Percentiles rank a stretch among this genome's conserved stretches.
These are phyloP conservation scores for Lasioglossum albipes DNA, from an alignment of 1,140 invertebrate genomes.

Conservation along the genomic window DNA sequence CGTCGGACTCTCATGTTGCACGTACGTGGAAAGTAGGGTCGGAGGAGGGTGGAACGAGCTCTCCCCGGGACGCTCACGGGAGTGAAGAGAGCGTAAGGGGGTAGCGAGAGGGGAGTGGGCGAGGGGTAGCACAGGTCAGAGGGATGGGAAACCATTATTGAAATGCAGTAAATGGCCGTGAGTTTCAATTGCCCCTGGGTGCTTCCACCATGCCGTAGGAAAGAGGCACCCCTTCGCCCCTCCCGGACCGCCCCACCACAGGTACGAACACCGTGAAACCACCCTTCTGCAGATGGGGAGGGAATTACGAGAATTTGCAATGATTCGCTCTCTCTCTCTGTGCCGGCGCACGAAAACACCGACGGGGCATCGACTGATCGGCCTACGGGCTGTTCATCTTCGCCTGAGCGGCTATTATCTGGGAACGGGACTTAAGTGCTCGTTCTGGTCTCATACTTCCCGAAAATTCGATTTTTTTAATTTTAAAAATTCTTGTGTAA, in stretches of 20 bases:
- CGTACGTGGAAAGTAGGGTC: slow-evolving; percentile 43
- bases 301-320: slow-evolving; percentile 64
- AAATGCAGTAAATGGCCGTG: slow-evolving; percentile 68
- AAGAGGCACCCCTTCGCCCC: slow-evolving; percentile 42
- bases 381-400: slow-evolving; percentile 15
- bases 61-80: too few species aligned
- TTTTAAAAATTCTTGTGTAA: too few species aligned
- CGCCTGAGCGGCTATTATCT: background rate
- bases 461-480: too few species aligned
- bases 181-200: slow-evolving; percentile 67
- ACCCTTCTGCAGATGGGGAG: slow-evolving; percentile 44
- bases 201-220: slow-evolving; percentile 60
- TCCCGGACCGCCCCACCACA: background rate
- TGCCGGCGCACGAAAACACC: slow-evolving; percentile 52
- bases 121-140: background rate
- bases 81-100: too few species aligned
- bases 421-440: background rate
- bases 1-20: slow-evolving; percentile 53
- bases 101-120: background rate
- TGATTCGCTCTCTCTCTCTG: slow-evolving; percentile 47
- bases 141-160: slow-evolving; percentile 65
- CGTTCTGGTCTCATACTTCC: too few species aligned
- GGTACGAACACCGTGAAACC: slow-evolving; percentile 17
- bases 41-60: background rate
- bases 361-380: slow-evolving; percentile 26